A percentile compares a stretch with the other conserved stretches of the same genome.
phyloP scores from a whole-genome alignment of 2,113 vertebrate species.

The Gobiocypris rarus region DNA sequence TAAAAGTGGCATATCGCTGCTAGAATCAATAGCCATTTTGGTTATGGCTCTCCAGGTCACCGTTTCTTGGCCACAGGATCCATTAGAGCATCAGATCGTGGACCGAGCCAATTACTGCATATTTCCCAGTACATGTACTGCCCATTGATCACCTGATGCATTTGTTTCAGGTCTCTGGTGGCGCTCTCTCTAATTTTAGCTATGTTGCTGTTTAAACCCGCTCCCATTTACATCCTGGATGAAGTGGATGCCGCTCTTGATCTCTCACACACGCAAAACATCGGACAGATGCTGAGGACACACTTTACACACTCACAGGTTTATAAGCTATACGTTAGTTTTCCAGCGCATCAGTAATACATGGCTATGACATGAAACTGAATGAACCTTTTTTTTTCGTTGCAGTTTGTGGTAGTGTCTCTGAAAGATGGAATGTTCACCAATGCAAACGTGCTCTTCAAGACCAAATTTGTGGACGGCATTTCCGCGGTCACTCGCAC shows the following conservation, averaged over 20 bases:
- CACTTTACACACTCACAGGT: constrained; percentile 96
- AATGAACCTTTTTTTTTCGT: background rate
- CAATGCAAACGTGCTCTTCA: constrained; percentile 95
- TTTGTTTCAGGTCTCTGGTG: constrained; percentile 85
- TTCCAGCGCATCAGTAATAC: background rate
- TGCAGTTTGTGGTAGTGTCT: constrained; percentile 95
- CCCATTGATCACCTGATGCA: background rate
- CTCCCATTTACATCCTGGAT: constrained; percentile 96
- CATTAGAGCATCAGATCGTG: constrained; percentile 15
- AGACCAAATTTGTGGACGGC: constrained; percentile 93
- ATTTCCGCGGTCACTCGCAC: constrained; percentile 86
- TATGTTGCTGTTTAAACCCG: constrained; percentile 97
- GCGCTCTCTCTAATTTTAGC: constrained; percentile 94
- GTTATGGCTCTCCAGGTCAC: constrained; percentile 19
- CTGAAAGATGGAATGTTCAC: constrained; percentile 99
- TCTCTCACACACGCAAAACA: constrained; percentile 97
- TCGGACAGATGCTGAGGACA: constrained; percentile 92
- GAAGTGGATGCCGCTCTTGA: constrained; percentile 98
- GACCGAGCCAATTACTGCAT: background rate
- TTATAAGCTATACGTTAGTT: background rate
- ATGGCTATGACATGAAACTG: too few species aligned
- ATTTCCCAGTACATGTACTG: background rate
- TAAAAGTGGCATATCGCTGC: background rate
- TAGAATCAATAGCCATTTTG: constrained; percentile 20
- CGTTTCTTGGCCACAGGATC: constrained; percentile 7